Evolutionary conservation across 2,888 invertebrate species (phyloP).

Genomic region (Lasioglossum pauxillum): DNA sequence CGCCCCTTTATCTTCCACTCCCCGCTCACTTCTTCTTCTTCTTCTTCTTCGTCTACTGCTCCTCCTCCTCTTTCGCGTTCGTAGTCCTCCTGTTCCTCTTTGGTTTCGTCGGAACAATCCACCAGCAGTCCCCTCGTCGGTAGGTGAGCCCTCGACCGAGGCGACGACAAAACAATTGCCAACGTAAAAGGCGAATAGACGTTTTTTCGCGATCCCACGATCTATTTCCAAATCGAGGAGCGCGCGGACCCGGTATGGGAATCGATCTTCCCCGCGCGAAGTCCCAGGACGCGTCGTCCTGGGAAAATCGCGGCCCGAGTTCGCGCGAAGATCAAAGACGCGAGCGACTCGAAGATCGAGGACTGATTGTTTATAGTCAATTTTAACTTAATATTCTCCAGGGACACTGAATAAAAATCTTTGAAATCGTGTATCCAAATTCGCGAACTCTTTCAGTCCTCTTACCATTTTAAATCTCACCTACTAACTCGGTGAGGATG

Average conservation of each 20-base stretch:
- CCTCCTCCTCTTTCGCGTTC: constrained; percentile 5
- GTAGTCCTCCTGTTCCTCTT: constrained; percentile 17
- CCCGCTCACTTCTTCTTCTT: constrained; percentile 27
- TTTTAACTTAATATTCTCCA: background rate
- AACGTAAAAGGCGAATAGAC: constrained; percentile 59
- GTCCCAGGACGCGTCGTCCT: background rate
- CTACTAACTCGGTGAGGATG: background rate
- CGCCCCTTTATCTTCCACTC: constrained; percentile 22
- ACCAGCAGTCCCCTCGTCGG: constrained; percentile 46
- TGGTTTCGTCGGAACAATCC: constrained; percentile 45
- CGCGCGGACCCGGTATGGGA: constrained; percentile 37
- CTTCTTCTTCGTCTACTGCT: background rate
- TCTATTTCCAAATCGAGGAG: constrained; percentile 65
- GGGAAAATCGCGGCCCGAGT: constrained; percentile 2
- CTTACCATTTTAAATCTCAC: background rate
- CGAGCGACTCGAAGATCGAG: background rate
- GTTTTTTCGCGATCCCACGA: constrained; percentile 64
- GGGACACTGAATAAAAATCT: background rate
- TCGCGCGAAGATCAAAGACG: background rate
- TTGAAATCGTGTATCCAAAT: background rate
- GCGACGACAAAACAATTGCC: constrained; percentile 73
- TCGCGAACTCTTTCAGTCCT: background rate
- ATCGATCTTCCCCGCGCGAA: constrained; percentile 18
- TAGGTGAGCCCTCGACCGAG: constrained; percentile 51
- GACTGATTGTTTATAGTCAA: background rate